Conservation (phyloP, 2,797 vertebrate genomes). For the Manis pentadactyla region DNA sequence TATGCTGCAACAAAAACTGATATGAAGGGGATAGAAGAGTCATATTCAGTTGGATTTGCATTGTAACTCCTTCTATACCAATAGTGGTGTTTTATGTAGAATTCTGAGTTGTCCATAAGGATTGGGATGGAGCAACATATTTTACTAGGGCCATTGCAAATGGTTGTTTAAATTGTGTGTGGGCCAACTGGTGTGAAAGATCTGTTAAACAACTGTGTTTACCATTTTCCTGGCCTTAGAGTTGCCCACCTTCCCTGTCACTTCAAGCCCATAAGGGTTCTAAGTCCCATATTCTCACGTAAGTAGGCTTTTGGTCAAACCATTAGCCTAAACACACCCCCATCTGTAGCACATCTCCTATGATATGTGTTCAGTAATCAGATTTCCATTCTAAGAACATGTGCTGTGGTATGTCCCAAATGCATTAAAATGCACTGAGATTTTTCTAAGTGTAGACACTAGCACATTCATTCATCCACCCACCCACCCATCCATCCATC, state of each 20-base stretch:
- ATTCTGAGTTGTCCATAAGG: neutral
- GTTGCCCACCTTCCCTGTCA: neutral
- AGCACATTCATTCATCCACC: neutral
- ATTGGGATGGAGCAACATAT: neutral
- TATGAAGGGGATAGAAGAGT: neutral
- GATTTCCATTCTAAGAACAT: neutral
- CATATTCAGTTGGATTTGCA: neutral
- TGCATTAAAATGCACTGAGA: neutral
- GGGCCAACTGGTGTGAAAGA: too few relatives aligned
- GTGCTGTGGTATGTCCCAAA: neutral
- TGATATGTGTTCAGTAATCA: neutral
- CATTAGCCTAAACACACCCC: neutral
- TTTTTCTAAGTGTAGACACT: neutral
- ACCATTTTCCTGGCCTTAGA: neutral
- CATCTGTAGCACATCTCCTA: rapidly evolving
- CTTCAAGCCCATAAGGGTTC: neutral
- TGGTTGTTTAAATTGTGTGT: neutral
- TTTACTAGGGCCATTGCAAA: neutral
- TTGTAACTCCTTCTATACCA: neutral
- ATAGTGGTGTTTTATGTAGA: neutral
- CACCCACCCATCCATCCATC: neutral
- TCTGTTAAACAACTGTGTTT: neutral
- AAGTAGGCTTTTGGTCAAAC: neutral
- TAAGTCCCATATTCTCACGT: neutral
- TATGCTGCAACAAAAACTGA: neutral